phyloP scores from a whole-genome alignment of 92 coral and sea anemone species.

The Montipora capitata region DNA sequence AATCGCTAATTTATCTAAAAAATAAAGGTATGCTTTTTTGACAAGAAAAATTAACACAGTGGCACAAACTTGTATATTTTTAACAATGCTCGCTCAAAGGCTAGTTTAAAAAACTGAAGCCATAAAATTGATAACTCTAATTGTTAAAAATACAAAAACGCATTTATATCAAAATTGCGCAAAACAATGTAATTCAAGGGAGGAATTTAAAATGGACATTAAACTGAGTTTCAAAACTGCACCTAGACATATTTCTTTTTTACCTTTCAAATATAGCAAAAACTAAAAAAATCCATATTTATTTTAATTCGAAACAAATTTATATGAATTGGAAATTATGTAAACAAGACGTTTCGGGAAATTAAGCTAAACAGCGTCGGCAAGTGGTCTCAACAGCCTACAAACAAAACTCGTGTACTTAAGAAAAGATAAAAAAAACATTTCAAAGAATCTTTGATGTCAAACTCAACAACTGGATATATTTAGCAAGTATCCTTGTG shows the following conservation, averaged over 20 bases:
- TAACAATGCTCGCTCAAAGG: not conserved
- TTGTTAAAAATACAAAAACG: too few species aligned
- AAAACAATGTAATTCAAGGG: too few species aligned
- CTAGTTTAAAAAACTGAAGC: not conserved
- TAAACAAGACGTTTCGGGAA: not conserved
- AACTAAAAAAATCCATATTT: not conserved
- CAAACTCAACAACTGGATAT: not conserved
- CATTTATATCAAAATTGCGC: too few species aligned
- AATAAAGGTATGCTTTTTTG: too few species aligned
- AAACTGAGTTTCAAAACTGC: too few species aligned
- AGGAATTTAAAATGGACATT: too few species aligned
- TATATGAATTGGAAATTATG: not conserved
- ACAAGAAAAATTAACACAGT: too few species aligned
- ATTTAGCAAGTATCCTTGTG: too few species aligned
- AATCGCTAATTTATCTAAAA: not conserved
- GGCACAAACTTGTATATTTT: too few species aligned
- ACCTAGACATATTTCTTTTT: too few species aligned
- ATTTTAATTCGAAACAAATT: conserved; percentile 6
- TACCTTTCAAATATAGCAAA: not conserved
- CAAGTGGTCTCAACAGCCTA: not conserved
- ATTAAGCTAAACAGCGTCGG: not conserved
- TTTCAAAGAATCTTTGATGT: not conserved
- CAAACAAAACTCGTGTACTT: not conserved
- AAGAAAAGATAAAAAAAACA: not conserved
- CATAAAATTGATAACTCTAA: not conserved